Evolutionary conservation across 1,140 invertebrate genomes (phyloP).

Genomic region (Temnothorax curvispinosus): DNA sequence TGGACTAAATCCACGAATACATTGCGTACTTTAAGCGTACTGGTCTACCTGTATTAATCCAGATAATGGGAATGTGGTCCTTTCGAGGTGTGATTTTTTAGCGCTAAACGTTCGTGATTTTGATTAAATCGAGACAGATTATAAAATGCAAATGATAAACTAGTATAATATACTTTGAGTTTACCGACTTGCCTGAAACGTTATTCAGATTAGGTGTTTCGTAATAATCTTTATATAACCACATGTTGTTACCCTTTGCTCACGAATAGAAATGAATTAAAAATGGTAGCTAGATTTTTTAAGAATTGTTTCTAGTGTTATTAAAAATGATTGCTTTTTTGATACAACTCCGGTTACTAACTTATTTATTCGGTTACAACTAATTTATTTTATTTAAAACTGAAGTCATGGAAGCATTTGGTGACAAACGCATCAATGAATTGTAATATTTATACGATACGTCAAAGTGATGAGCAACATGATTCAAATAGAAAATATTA

Average conservation of each 20-base stretch:
- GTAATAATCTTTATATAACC: conserved; percentile 74
- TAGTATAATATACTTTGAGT: conserved; percentile 33
- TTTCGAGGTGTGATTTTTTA: not conserved
- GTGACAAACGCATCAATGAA: not conserved
- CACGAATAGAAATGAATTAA: not conserved
- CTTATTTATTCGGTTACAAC: too few species aligned
- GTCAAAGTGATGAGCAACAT: not conserved
- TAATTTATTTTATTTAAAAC: not conserved
- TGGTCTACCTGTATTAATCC: not conserved
- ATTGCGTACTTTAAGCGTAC: not conserved
- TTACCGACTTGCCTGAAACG: conserved; percentile 44
- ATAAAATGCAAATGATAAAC: conserved; percentile 39
- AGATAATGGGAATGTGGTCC: not conserved
- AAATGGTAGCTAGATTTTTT: conserved; percentile 24
- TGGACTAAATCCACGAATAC: not conserved
- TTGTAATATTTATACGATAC: not conserved
- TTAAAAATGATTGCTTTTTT: not conserved
- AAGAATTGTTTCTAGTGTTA: not conserved
- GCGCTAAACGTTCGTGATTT: not conserved
- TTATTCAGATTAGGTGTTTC: conserved; percentile 74
- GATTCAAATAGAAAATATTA: not conserved
- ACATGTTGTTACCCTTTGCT: conserved; percentile 56
- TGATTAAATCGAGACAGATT: conserved; percentile 22
- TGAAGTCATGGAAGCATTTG: not conserved
- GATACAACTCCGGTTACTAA: not conserved